Base-by-base conservation (phyloP, 1,140 invertebrate species). In the Centruroides sculpturatus region DNA sequence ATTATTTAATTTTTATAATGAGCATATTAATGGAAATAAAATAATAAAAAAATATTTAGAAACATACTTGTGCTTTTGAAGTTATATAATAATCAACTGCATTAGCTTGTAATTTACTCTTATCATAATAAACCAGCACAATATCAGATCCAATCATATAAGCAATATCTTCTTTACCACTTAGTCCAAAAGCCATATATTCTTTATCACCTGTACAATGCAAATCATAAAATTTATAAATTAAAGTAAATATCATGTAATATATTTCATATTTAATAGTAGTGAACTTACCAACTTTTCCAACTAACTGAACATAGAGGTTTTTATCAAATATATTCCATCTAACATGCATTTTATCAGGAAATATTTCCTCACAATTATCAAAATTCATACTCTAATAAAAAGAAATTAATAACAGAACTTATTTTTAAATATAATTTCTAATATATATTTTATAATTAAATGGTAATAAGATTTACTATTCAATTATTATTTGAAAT, bases 311-410 rank as follows among this genome's bases (percentile, higher is more conserved):
- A 59, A 94, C 81, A 2, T 89, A 92, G 55, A 94, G 83, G 71
- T 87, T 84, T n/a, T 84, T 85, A 0, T 89, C 88, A 71, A 91
- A 89, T 4, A 92, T 83, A 71, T 92, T 88, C 90, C 90, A 94
- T 9, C 84, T 83, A 4, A 92, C 79, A 77, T 91, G 88, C 58
- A 85, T 75, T 67, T 87, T 81, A 71, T 83, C 64, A 12, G 67
- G 66, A 48, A 69, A 66, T 41, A 69, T 57, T 34, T 66, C 64
- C 64, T 71, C 72, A 72, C 91, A 93, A 72, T 92, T 89, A 55
- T 89, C 87, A 58, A 92, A 74, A 35, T 79, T 72, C 65, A 80
- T 73, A 36, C 73, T 68, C 64, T 73, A 34, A 66, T 63, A 69
- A 68, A 72, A 71, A 60, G 46, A 65, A n/a, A 50, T 10, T 11